phyloP scores from a whole-genome alignment of 2,888 invertebrate genomes.

The Xanthia togata region DNA sequence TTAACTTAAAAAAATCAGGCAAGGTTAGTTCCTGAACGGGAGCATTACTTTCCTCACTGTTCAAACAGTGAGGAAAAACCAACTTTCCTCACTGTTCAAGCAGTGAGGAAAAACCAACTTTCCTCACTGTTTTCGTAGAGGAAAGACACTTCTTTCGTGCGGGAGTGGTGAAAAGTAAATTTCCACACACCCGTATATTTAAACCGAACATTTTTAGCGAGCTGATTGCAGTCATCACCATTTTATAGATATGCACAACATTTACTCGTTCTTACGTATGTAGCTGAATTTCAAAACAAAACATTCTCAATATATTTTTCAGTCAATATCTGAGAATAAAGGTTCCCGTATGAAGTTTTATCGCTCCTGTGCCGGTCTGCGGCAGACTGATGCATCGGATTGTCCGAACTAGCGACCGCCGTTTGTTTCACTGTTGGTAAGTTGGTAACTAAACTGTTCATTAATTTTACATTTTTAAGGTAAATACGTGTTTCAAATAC shows the following conservation, averaged over 20 bases:
- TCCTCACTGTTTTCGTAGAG: no score
- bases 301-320: background rate
- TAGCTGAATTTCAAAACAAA: background rate
- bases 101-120: no score
- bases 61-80: no score
- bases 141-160: no score
- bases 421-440: slow-evolving; percentile 15
- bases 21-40: no score
- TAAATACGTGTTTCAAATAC: background rate
- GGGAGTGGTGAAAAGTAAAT: no score
- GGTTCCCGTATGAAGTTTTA: slow-evolving; percentile 29
- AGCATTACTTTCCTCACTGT: no score
- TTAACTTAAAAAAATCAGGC: no score
- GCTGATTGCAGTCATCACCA: no score
- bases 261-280: background rate
- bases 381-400: slow-evolving; percentile 43
- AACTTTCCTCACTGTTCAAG: no score
- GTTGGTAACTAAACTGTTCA: slow-evolving; percentile 23
- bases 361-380: slow-evolving; percentile 15
- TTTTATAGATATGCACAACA: background rate
- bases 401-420: slow-evolving; percentile 25
- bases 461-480: slow-evolving; percentile 17
- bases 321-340: slow-evolving; percentile 24
- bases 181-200: background rate
- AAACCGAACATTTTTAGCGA: background rate